phyloP scores from a whole-genome alignment of 2,888 invertebrate species.

The Pachydiplax longipennis region DNA sequence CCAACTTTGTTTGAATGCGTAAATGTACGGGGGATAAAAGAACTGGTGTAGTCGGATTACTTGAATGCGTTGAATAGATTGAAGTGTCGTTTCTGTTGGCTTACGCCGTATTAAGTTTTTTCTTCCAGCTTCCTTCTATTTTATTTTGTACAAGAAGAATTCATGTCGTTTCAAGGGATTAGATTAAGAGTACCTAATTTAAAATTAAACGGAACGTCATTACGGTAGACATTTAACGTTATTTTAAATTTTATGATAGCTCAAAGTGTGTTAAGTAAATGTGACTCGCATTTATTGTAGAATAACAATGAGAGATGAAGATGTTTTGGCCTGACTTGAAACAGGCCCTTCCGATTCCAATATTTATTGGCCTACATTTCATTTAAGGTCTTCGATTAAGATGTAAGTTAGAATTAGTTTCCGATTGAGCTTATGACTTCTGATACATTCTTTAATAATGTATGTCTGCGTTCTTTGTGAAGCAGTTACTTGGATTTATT shows the following conservation, averaged over 20 bases:
- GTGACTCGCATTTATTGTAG: not conserved
- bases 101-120: not conserved
- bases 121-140: not conserved
- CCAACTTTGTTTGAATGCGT: constrained; percentile 36
- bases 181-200: not conserved
- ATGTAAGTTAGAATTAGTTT: too few relatives aligned
- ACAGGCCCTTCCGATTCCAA: too few relatives aligned
- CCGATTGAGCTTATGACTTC: too few relatives aligned
- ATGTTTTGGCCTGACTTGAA: too few relatives aligned
- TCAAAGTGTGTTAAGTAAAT: not conserved
- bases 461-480: too few relatives aligned
- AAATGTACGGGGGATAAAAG: constrained; percentile 16
- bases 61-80: not conserved
- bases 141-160: not conserved
- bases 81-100: not conserved
- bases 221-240: too few relatives aligned
- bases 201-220: not conserved
- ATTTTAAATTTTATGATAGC: too few relatives aligned
- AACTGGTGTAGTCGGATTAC: constrained; percentile 22
- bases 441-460: too few relatives aligned
- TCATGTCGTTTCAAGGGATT: not conserved
- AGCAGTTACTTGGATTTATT: too few relatives aligned
- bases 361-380: too few relatives aligned
- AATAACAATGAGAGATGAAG: too few relatives aligned
- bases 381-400: too few relatives aligned